Conservation (phyloP, 30 jellyfish, hydroid and myxozoan species). For the Cassiopea xamachana region DNA sequence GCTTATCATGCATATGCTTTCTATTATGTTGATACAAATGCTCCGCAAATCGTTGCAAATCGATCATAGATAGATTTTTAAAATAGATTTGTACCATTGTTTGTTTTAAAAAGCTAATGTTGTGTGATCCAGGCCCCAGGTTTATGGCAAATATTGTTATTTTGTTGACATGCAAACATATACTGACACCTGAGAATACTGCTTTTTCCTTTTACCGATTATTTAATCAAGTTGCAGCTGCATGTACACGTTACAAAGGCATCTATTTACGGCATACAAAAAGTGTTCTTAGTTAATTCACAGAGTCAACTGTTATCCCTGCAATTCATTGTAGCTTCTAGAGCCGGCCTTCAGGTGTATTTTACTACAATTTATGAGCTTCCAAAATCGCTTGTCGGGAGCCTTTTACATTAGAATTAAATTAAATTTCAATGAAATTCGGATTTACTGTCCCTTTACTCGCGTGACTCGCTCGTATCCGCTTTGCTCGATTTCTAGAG, state of each 20-base stretch:
- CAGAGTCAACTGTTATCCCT: slow-evolving; percentile 9
- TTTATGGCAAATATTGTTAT: not conserved
- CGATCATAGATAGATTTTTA: too few relatives aligned
- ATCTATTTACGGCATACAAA: not conserved
- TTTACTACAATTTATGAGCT: not conserved
- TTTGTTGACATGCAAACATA: not conserved
- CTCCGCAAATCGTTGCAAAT: too few relatives aligned
- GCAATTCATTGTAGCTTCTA: not conserved
- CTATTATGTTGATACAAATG: too few relatives aligned
- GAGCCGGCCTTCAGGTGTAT: not conserved
- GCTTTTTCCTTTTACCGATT: slow-evolving; percentile 39
- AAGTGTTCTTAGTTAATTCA: not conserved
- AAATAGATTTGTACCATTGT: not conserved
- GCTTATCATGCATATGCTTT: too few relatives aligned
- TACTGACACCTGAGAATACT: not conserved
- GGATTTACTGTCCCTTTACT: not conserved
- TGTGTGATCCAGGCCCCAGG: not conserved
- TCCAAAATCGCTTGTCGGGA: not conserved
- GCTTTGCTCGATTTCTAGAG: not conserved
- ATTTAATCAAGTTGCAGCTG: slow-evolving; percentile 51
- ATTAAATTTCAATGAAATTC: not conserved
- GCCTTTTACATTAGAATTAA: not conserved
- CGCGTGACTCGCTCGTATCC: not conserved
- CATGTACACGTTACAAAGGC: slow-evolving; percentile 2
- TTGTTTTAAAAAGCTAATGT: not conserved